Evolutionary conservation across 2,797 vertebrate genomes (phyloP).

Genomic region (Danio jaintianensis): DNA sequence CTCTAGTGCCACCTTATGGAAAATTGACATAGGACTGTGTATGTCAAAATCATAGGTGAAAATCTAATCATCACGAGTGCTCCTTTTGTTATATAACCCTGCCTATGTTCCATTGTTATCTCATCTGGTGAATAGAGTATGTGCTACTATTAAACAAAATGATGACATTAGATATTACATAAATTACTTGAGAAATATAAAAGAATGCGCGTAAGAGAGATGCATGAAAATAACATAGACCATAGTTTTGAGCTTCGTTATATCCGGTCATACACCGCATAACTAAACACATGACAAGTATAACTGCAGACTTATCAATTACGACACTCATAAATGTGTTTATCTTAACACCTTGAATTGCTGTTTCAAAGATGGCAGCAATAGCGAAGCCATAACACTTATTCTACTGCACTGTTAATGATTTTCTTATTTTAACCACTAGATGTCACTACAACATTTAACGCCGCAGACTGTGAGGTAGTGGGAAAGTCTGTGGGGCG

Average conservation of each 20-base stretch:
- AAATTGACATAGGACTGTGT: not conserved
- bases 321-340: not conserved
- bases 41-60: conserved; percentile 23
- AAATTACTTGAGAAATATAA: not conserved
- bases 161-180: not conserved
- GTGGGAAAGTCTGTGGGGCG: not conserved
- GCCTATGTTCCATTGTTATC: not conserved
- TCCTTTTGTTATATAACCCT: not conserved
- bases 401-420: not conserved
- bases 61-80: conserved; percentile 12
- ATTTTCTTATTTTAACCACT: conserved; percentile 26
- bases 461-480: not conserved
- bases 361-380: not conserved
- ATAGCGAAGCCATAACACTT: not conserved
- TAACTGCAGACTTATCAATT: not conserved
- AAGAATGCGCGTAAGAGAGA: not conserved
- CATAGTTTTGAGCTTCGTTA: not conserved
- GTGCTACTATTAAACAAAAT: not conserved
- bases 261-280: not conserved
- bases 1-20: conserved; percentile 50
- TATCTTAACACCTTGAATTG: not conserved
- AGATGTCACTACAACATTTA: conserved; percentile 50
- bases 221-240: not conserved
- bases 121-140: too few relatives aligned
- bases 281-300: not conserved